Conservation (phyloP, 2,888 invertebrate genomes). For the Anoncus sp. region DNA sequence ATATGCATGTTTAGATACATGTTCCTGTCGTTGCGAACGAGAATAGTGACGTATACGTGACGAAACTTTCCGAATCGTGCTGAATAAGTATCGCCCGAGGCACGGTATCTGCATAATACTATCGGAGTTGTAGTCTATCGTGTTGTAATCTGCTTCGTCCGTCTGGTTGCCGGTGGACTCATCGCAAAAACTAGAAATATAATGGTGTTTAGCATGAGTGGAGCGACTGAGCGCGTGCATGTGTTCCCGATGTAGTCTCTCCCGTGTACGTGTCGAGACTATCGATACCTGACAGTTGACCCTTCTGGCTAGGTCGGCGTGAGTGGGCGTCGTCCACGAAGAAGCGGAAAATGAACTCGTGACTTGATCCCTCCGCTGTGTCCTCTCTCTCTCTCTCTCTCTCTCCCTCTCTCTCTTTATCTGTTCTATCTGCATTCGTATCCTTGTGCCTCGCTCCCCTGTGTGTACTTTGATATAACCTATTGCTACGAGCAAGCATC, state of each 20-base stretch:
- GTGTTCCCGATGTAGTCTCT: conserved; percentile 54
- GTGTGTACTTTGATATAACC: conserved; percentile 30
- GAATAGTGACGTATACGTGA: conserved; percentile 48
- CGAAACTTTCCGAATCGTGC: conserved; percentile 37
- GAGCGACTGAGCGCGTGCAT: conserved; percentile 61
- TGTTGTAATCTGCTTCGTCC: conserved; percentile 7
- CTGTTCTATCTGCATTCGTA: conserved; percentile 7
- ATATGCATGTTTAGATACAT: too few species aligned
- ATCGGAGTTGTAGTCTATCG: conserved; percentile 29
- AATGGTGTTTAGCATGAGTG: conserved; percentile 62
- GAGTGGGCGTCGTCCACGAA: conserved; percentile 70
- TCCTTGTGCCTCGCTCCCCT: conserved; percentile 24
- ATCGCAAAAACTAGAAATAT: conserved; percentile 23
- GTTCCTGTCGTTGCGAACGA: conserved; percentile 30
- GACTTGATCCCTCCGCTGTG: conserved; percentile 61
- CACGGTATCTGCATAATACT: conserved; percentile 8
- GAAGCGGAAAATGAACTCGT: conserved; percentile 73
- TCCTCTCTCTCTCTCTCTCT: conserved; percentile 30
- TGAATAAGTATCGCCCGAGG: not conserved
- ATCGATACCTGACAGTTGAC: conserved; percentile 75
- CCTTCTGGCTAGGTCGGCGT: conserved; percentile 66
- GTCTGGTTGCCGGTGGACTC: conserved; percentile 12
- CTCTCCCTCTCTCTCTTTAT: conserved; percentile 16
- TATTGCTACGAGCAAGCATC: not conserved
- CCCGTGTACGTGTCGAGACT: conserved; percentile 70